Base-by-base conservation (phyloP, 2,797 vertebrate genomes). In the Menidia menidia region DNA sequence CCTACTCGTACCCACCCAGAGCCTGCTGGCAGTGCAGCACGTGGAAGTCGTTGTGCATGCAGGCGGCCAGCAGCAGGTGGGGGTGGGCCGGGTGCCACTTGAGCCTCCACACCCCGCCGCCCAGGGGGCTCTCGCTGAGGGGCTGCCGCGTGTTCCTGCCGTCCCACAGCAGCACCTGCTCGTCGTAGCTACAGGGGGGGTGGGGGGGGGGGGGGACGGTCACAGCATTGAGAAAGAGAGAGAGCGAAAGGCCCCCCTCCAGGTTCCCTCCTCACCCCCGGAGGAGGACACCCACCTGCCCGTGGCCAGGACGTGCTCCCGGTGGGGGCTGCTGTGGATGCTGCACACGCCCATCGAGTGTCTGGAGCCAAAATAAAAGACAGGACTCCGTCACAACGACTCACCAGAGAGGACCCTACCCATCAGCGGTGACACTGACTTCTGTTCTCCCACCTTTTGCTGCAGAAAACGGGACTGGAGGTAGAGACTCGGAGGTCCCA, bases 311-410 rank as follows among this genome's bases (percentile, higher is more conserved):
- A 98, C 55, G 50, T 96, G 93, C 74, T 99, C 96, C 7, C 78
- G 78, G 54, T 97, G 96, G 0, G 96, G 96, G 83, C 77, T 96
- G 87, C 96, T 96, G 75, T 97, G 97, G 73, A 99, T 95, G 72
- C 98, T 99, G 90, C 98, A 99, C 42, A 99, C 97, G 0, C 97
- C 97, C 97, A 97, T 97, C 0, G 95, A 93, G 81, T 99, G 98
- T 77, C 97, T 99, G 83, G 25, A 25, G 25, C 25, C 2, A 52
- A 61, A 47, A 77, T 16, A 83, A 80, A 55, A 71, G 6, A 53
- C 0, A 5, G 41, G 1, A 67, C 47, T 18, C 4, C 11, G 30
- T 58, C 14, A 19, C 33, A 33, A 5, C 8, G 9, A 5, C 50
- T 51, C 25, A 4, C 2, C 2, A 45, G 12, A 41, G 48, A 14